Base-by-base conservation (phyloP, 2,797 vertebrate genomes). In the Tokudaia tokunoshimensis region DNA sequence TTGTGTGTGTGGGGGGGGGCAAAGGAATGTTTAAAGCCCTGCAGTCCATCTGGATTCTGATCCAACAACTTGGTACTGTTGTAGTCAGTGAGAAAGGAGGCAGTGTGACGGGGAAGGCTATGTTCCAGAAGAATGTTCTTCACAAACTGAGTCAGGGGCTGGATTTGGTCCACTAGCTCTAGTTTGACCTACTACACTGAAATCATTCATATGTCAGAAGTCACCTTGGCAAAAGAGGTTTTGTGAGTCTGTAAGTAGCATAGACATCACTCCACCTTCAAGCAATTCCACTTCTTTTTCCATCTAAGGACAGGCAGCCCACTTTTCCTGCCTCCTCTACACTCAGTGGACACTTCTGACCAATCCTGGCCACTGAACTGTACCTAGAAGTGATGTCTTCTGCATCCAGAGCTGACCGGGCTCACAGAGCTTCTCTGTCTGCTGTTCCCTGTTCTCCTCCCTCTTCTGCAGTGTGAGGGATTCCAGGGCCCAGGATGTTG, bases 61-160 rank as follows among this genome's bases (percentile, higher is more conserved):
- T 8, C 1, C 15, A 72, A 5, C 22, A 34, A 5, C 2, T n/a
- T 4, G 22, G 24, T 0, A 1, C 61, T 22, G 50, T 14, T 6
- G 1, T 61, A 20, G 19, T 44, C 5, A n/a, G 20, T 59, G 65
- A 59, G 65, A 80, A 24, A n/a, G 91, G 31, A 57, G 76, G 14
- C 26, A 1, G 65, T 9, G 3, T 6, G 50, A 26, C 75, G 4
- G 75, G 17, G 3, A 0, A 12, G 76, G 8, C 57, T 89, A 3
- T 8, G 14, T 57, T 89, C 67, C 47, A 3, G 6, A 1, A 20
- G 44, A 86, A 7, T 41, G 76, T 81, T 10, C 6, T 20, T 81
- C 57, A 75, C 57, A 79, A 17, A 55, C 83, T 9, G 29, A 11
- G 19, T 63, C 24, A 26, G 13, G 52, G 41, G 26, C 67, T 82